Conservation (phyloP, 92 coral and sea anemone genomes). For the Nematostella vectensis region DNA sequence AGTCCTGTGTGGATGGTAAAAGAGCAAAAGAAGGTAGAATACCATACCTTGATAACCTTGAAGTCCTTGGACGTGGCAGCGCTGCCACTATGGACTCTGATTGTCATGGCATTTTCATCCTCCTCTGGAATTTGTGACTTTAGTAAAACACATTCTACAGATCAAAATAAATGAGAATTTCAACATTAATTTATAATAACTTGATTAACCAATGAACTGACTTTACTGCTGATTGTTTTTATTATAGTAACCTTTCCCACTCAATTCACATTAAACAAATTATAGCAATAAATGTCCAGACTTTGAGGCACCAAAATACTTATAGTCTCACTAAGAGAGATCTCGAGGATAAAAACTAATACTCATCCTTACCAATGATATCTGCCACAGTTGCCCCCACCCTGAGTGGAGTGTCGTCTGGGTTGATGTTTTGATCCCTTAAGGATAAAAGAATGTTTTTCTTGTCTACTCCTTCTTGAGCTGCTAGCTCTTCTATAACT, state of each 20-base stretch:
- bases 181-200: no score
- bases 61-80: slow-evolving; percentile 62
- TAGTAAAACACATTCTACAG: no score
- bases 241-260: no score
- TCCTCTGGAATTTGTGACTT: slow-evolving; percentile 1
- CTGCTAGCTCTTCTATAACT: slow-evolving; percentile 59
- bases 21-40: background rate
- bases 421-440: slow-evolving; percentile 40
- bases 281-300: no score
- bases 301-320: no score
- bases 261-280: no score
- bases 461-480: slow-evolving; percentile 45
- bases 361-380: slow-evolving; percentile 62
- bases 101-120: slow-evolving; percentile 53
- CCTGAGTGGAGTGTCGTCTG: slow-evolving; percentile 64
- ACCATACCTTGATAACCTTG: slow-evolving; percentile 55
- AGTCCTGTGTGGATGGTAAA: no score
- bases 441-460: slow-evolving; percentile 65
- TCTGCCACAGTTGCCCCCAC: slow-evolving; percentile 72
- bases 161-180: no score
- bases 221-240: no score
- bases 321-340: no score
- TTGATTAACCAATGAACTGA: no score
- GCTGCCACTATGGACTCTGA: slow-evolving; percentile 80
- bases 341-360: no score